A percentile compares a stretch with the other conserved stretches of the same genome.
phyloP scores from a whole-genome alignment of 2,113 vertebrate species.

The Plestiodon gilberti region DNA sequence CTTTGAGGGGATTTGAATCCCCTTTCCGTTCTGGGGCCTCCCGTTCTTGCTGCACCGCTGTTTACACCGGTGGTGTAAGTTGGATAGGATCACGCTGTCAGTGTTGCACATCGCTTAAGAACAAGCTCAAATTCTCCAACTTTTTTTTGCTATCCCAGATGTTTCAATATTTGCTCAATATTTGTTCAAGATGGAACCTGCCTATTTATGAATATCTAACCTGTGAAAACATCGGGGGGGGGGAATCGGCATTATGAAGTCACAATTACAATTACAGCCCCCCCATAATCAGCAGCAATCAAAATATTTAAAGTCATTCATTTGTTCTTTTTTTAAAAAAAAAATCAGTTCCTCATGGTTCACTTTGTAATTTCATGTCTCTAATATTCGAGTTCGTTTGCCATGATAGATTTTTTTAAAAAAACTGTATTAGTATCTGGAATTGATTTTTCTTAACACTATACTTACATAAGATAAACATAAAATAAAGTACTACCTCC shows the following conservation, averaged over 20 bases:
- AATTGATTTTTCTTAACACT: constrained; percentile 77
- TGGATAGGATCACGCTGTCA: no score
- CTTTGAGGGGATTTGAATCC: no score
- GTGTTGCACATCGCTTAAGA: background rate
- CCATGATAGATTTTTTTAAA: constrained; percentile 45
- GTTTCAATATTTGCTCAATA: constrained; percentile 21
- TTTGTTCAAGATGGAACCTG: constrained; percentile 24
- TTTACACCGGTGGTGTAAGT: no score
- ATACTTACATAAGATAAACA: constrained; percentile 86
- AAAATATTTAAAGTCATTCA: background rate
- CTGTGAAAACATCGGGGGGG: constrained; percentile 28
- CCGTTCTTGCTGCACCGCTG: no score
- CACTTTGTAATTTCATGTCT: constrained; percentile 30
- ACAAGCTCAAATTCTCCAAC: background rate
- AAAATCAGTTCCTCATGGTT: background rate
- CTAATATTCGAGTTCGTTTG: constrained; percentile 46
- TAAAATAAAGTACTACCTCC: constrained; percentile 80
- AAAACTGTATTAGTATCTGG: constrained; percentile 65
- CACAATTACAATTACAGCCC: constrained; percentile 13
- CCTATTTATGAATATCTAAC: constrained; percentile 1
- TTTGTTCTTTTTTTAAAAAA: background rate
- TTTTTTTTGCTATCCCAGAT: constrained; percentile 20
- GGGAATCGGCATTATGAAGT: background rate
- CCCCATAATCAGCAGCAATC: constrained; percentile 48
- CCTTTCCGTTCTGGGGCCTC: no score